These are phyloP conservation scores for Phengaris arion DNA, from an alignment of 2,888 invertebrate genomes.

Conservation along the genomic window DNA sequence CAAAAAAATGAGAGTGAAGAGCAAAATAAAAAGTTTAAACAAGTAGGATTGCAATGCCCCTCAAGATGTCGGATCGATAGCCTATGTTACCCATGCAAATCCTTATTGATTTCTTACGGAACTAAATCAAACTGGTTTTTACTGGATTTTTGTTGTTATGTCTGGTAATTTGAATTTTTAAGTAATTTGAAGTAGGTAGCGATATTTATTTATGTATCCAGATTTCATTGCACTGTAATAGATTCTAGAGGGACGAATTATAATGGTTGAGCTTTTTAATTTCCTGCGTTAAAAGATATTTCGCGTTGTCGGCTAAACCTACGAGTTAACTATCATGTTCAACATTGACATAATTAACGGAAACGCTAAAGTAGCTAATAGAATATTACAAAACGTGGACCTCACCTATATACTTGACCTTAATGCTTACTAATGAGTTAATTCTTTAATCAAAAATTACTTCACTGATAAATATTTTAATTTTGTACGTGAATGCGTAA, in stretches of 20 bases:
- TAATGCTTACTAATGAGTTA: slow-evolving; percentile 21
- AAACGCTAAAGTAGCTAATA: slow-evolving; percentile 35
- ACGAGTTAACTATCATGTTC: background rate
- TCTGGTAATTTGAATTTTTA: background rate
- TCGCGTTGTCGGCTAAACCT: background rate
- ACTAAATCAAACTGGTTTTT: background rate
- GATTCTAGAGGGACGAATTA: background rate
- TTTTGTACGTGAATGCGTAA: slow-evolving; percentile 17
- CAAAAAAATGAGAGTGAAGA: slow-evolving; percentile 77
- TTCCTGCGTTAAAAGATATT: background rate
- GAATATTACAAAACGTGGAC: slow-evolving; percentile 45
- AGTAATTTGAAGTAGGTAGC: too few relatives aligned
- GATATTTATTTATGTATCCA: too few relatives aligned
- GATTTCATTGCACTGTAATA: background rate
- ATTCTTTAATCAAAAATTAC: slow-evolving; percentile 10
- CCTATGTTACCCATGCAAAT: slow-evolving; percentile 75
- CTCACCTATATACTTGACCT: slow-evolving; percentile 22
- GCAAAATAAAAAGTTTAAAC: slow-evolving; percentile 80
- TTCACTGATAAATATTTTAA: slow-evolving; percentile 25
- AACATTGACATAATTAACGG: slow-evolving; percentile 17
- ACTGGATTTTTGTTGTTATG: background rate
- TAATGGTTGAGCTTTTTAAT: background rate
- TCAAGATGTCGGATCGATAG: slow-evolving; percentile 76
- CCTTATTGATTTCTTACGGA: slow-evolving; percentile 41
- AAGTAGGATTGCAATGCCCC: slow-evolving; percentile 71